Base-by-base conservation (phyloP, 2,888 invertebrate species). In the Lycia hirtaria region DNA sequence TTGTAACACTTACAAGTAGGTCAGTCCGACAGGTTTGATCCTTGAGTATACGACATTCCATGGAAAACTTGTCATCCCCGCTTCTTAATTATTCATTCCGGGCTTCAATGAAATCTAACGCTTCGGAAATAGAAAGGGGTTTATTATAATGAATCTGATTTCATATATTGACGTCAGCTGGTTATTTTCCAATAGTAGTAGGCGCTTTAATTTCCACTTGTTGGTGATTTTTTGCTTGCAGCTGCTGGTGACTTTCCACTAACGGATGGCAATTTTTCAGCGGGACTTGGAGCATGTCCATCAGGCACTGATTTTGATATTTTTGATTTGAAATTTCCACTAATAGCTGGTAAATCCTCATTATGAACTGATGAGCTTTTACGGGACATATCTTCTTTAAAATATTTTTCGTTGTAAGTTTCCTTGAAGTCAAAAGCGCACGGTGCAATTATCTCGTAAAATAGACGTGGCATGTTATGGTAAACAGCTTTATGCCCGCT, bases 1-100 rank as follows among this genome's bases (percentile, higher is more conserved):
- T 86, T 69, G 87, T 84, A 83, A 81, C 76, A 88, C 86, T 81
- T 87, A 71, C 64, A 83, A 81, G 83, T 82, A 71, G 81, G 82
- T 65, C 82, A 76, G 56, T 41, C 67, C 57, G 80, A 79, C 88
- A 85, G 81, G 88, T 88, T 83, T 80, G 62, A 80, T 87, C 86
- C 86, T 87, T 81, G 69, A 67, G 53, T 55, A 61, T 62, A 67
- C 72, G 65, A 65, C 76, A 83, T 83, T 77, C 81, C 75, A 76
- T 69, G 61, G 67, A 72, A 74, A 73, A 71, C 45, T 55, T 56
- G 43, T 60, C 49, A 60, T 51, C 48, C 35, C 20, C 45, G 48
- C 51, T 55, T 30, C 28, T 45, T 20, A 7, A 9, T 63, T 45
- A 55, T 48, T 52, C 26, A 49, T 45, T 52, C 40, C 35, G 10